Percentiles rank a stretch among this genome's conserved stretches.
Evolutionary conservation across 2,113 vertebrate genomes (phyloP).

Genomic region (Arvicanthis niloticus): DNA sequence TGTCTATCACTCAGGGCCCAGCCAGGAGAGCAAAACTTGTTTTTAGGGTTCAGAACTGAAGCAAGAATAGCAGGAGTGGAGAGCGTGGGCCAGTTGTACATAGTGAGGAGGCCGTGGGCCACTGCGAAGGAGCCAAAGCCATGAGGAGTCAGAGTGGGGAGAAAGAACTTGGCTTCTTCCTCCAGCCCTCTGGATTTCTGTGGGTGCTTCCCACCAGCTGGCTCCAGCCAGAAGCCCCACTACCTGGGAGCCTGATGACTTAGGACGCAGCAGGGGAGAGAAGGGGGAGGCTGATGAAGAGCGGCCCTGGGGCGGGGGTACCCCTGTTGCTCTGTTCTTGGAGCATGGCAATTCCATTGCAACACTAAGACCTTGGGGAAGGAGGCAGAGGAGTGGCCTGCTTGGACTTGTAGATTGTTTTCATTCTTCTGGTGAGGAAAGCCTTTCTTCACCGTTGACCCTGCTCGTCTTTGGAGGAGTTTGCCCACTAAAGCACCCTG

Average conservation of each 20-base stretch:
- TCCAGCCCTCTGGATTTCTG: background rate
- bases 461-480: conserved; percentile 26
- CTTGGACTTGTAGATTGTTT: background rate
- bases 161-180: background rate
- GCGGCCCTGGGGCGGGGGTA: background rate
- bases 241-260: background rate
- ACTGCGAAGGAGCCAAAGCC: background rate
- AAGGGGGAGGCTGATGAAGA: background rate
- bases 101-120: background rate
- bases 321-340: accelerated
- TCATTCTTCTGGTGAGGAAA: background rate
- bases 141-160: background rate
- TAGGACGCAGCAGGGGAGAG: background rate
- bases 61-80: background rate
- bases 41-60: background rate
- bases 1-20: background rate
- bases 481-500: background rate
- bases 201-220: background rate
- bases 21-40: background rate
- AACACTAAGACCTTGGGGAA: background rate
- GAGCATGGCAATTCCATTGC: background rate
- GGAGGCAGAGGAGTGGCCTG: background rate
- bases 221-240: background rate
- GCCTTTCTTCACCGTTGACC: background rate
- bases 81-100: background rate